Percentiles rank a stretch among this genome's conserved stretches.
phyloP scores from a whole-genome alignment of 2,113 vertebrate genomes.

The Oceanites oceanicus region DNA sequence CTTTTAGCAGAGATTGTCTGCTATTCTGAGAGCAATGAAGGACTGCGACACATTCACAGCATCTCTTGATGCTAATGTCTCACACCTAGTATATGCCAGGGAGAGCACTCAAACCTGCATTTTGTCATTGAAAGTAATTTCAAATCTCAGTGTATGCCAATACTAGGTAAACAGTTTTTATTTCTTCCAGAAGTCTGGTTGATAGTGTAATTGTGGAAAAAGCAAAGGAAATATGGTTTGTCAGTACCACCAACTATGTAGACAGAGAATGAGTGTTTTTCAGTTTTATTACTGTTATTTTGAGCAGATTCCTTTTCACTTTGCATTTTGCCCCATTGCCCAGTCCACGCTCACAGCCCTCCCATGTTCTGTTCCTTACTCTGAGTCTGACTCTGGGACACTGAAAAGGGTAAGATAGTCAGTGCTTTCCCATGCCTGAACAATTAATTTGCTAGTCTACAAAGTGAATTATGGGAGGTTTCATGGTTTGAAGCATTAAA shows the following conservation, averaged over 20 bases:
- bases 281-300: conserved; percentile 14
- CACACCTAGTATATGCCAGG: not conserved
- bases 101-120: not conserved
- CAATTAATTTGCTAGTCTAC: not conserved
- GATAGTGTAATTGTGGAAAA: not conserved
- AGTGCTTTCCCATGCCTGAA: not conserved
- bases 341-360: fast-evolving
- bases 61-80: conserved; percentile 2
- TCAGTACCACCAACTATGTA: not conserved
- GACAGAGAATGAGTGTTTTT: not conserved
- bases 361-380: not conserved
- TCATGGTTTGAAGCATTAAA: not conserved
- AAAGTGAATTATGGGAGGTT: not conserved
- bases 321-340: not conserved
- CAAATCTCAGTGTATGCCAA: not conserved
- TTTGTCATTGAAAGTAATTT: conserved; percentile 39
- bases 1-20: not conserved
- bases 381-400: not conserved
- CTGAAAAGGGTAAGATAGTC: not conserved
- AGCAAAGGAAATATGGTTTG: not conserved
- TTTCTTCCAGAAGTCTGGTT: not conserved
- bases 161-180: not conserved
- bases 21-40: not conserved
- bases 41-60: not conserved
- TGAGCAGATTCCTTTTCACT: not conserved